Base-by-base conservation (phyloP, 2,888 invertebrate species). In the Drosophila meridiana region DNA sequence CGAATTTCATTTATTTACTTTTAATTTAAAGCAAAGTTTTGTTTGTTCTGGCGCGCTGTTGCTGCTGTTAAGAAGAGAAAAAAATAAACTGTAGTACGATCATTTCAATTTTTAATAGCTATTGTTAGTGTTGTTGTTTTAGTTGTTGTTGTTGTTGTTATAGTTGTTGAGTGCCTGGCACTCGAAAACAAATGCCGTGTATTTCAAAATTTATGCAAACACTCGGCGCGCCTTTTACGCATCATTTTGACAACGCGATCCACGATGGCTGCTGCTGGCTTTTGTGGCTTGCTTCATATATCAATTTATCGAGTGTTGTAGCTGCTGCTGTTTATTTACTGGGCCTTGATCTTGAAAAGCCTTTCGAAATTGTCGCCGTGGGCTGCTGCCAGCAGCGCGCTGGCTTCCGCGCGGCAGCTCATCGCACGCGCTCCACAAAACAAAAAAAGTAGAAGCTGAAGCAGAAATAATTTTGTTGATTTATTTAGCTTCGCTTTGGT, bases 281-380 rank as follows among this genome's bases (percentile, higher is more conserved):
- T 20, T 34, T 32, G 20, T 30, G 64, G 73, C 83, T 81, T 84
- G 84, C 84, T 82, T 80, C 87, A 85, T 84, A 81, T 82, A 82
- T 80, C 71, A 83, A 68, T 83, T 79, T 81, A 53, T 82, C 68
- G 74, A 83, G 87, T 83, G 76, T 76, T 80, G 69, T 59, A 61
- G 32, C n/a, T 61, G 70, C 56, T 72, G 47, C 52, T 63, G 56
- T 8, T 50, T 70, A 26, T 55, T 62, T 48, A 47, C 36, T 69
- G 32, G 85, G 83, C 85, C 85, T 86, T 86, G 85, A 86, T 86
- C 85, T 86, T 86, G 85, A 86, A 86, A 86, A 88, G 88, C 82
- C 85, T 86, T 86, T 86, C 85, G 85, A 86, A 88, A 85, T 86
- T 88, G 77, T 75, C 82, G 78, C 80, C 79, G 68, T 73, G 66